These are phyloP conservation scores for Eurosta solidaginis DNA, from an alignment of 1,140 invertebrate genomes.

Conservation along the genomic window DNA sequence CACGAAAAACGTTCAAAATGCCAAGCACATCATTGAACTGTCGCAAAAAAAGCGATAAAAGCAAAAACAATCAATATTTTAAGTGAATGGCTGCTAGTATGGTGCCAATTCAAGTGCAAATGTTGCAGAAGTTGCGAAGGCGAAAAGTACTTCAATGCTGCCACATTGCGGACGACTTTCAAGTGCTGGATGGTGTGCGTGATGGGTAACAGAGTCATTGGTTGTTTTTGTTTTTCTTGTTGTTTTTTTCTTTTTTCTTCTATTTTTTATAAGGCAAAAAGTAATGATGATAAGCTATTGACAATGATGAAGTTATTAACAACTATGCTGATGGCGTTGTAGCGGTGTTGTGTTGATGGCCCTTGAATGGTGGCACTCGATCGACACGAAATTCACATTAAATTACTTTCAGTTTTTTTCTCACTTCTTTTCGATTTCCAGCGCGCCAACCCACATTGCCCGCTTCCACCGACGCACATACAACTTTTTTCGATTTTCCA, in stretches of 20 bases:
- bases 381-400: no score
- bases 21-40: neutral
- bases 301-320: no score
- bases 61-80: neutral
- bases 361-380: no score
- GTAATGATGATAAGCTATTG: neutral
- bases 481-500: neutral
- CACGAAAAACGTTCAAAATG: slow-evolving; percentile 16
- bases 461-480: neutral
- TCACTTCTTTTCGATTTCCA: no score
- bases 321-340: no score
- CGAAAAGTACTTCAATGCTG: neutral
- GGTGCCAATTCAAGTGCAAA: neutral
- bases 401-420: no score
- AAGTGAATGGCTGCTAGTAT: neutral
- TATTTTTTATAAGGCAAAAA: neutral
- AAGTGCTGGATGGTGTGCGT: neutral
- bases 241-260: neutral
- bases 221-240: neutral
- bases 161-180: neutral
- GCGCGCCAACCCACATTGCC: no score
- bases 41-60: neutral
- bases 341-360: no score
- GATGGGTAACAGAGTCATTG: neutral
- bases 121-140: neutral